Evolutionary conservation across 2,888 invertebrate species (phyloP).

Genomic region (Parapristionchus giblindavisi): DNA sequence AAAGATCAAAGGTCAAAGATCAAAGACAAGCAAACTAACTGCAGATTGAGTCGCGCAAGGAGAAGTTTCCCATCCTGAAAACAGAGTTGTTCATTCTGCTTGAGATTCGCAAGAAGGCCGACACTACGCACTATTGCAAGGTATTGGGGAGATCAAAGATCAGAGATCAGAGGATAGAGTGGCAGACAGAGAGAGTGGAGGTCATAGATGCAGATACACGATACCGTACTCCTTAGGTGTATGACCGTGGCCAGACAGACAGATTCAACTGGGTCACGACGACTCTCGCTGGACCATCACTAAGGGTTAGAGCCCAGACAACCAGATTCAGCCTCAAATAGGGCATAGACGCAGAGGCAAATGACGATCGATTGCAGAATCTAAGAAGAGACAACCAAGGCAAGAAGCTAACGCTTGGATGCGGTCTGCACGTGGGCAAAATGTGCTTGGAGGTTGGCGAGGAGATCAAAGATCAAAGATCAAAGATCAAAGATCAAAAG

Average conservation of each 20-base stretch:
- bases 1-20: not conserved
- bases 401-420: conserved; percentile 39
- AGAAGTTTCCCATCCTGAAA: conserved; percentile 36
- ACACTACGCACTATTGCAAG: conserved; percentile 33
- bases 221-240: conserved; percentile 25
- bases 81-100: conserved; percentile 37
- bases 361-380: not conserved
- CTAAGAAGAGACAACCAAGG: conserved; percentile 35
- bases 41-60: conserved; percentile 5
- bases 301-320: conserved; percentile 12
- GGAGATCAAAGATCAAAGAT: not conserved
- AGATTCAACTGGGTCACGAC: conserved; percentile 36
- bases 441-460: conserved; percentile 36
- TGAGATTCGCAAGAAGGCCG: conserved; percentile 34
- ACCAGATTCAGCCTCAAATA: not conserved
- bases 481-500: not conserved
- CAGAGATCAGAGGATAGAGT: no score
- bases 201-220: no score
- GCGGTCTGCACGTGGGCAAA: conserved; percentile 38
- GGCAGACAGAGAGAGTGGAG: no score
- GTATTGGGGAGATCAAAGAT: no score
- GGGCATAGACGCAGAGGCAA: not conserved
- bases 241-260: conserved; percentile 26
- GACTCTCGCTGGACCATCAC: conserved; percentile 38
- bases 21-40: not conserved